Base-by-base conservation (phyloP, 1,140 invertebrate species). In the Heterodera carotae region DNA sequence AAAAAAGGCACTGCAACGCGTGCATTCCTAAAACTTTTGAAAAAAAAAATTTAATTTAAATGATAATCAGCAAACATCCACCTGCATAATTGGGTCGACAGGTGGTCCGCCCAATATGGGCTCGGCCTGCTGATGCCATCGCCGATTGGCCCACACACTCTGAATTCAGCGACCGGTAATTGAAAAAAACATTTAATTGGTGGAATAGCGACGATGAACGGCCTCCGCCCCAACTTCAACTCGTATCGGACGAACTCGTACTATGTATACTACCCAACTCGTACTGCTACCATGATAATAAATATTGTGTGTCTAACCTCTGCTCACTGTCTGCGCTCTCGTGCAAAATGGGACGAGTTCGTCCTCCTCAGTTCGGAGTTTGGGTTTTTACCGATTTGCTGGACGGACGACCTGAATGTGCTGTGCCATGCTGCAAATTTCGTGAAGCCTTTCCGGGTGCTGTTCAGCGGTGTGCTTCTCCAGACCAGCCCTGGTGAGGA, bases 381-480 rank as follows among this genome's bases (percentile, higher is more conserved):
- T 66, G 62, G 10, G 62, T 66, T 34, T 34, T 66, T 66, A 12
- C 12, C 36, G 10, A 34, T 6, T 4, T 4, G 29, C 10, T 10
- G 6, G 12, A 66, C 62, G 12, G 29, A 31, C 39, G 6, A 36
- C 66, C 34, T 48, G 34, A 48, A 67, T 67, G 34, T 67, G 66
- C 10, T 67, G 66, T 8, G 39, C 39, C 12, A 36, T 36, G 7
- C 39, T 18, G 66, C 12, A 4, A 22, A 67, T 10, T 15, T 36
- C 39, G 66, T 15, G 10, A 15, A 67, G 34, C 10, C 12, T 0
- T 36, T 67, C 12, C 12, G 34, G 34, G 18, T 67, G 66, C 10
- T 48, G 34, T 18, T 67, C 66, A 15, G 39, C 34, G 15, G 66
- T 18, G 39, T 67, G 66, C 22, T 67, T 67, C 66, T 67, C 66